Conservation (phyloP, 2,797 vertebrate species). For the Rhabdophis nuchalis region DNA sequence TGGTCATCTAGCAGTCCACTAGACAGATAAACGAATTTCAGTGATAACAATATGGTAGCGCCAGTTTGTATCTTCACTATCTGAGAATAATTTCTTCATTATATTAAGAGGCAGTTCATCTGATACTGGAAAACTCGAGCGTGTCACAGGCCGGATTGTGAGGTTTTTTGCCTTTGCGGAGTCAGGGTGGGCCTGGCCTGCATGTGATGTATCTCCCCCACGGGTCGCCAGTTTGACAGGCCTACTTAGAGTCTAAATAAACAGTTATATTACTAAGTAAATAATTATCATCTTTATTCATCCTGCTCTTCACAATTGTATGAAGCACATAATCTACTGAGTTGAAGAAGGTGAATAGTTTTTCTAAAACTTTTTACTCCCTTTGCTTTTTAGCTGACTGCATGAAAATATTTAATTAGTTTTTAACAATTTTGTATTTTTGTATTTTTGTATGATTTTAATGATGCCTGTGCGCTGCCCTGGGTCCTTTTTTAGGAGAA, state of each 20-base stretch:
- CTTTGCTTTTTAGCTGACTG: neutral
- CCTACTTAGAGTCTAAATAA: neutral
- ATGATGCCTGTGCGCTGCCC: no score
- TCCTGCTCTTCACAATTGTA: neutral
- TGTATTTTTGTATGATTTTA: no score
- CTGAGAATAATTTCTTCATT: neutral
- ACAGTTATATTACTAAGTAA: neutral
- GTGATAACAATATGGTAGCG: neutral
- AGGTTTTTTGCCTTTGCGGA: no score
- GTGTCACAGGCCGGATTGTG: no score
- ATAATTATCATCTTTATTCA: neutral
- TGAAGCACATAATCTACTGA: neutral
- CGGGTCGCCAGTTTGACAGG: no score
- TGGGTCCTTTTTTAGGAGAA: no score
- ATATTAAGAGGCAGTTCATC: neutral
- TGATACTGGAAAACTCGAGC: neutral
- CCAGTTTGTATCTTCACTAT: neutral
- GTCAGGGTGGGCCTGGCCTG: no score
- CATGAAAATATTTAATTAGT: no score
- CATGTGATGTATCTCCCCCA: accelerated
- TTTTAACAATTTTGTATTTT: no score
- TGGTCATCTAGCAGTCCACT: neutral
- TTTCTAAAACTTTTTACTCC: neutral
- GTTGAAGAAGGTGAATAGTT: neutral
- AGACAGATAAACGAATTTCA: neutral